Base-by-base conservation (phyloP, 2,888 invertebrate genomes). In the Polietes domitor region DNA sequence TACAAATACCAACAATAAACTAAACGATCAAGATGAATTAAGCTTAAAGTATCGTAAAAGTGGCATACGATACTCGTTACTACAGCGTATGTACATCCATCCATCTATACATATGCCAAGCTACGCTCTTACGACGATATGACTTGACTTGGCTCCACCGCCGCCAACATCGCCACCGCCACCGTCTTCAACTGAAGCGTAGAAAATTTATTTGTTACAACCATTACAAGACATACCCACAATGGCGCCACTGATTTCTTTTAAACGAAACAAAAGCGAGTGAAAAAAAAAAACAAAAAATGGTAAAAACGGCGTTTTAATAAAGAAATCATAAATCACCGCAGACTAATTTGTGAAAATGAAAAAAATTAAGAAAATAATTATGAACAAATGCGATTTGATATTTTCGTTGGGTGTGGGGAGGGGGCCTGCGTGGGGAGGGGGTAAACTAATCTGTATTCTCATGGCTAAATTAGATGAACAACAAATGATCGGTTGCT, bases 281-380 rank as follows among this genome's bases (percentile, higher is more conserved):
- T 10, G 19, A 68, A 41, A 37, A 17, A 19, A 24, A 58, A 43
- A 41, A 65, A 68, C 43, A 21, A 24, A 21, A 68, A 28, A 68
- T 65, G 41, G 37, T 65, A 41, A 65, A 61, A 37, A 65, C 65
- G 65, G 37, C n/a, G 9, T 65, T 65, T 32, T 76, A 77, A 83
- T 79, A 61, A 43, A 80, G 37, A 53, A 74, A 47, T 74, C 83
- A 83, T 83, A 74, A 80, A 83, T 80, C 80, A 83, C n/a, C 26
- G 32, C n/a, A 77, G 63, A 32, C 28, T 74, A 80, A 83, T 83
- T 83, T 77, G 77, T 83, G 68, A 80, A 55, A 63, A 65, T 74
- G 26, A 28, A 82, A 82, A 55, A 73, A 70, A 77, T 47, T 5
- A 47, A 76, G 32, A 28, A 63, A 9, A 65, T 19, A 41, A 65